Conservation (phyloP, 2,888 invertebrate genomes). For the Augiades crinisus region DNA sequence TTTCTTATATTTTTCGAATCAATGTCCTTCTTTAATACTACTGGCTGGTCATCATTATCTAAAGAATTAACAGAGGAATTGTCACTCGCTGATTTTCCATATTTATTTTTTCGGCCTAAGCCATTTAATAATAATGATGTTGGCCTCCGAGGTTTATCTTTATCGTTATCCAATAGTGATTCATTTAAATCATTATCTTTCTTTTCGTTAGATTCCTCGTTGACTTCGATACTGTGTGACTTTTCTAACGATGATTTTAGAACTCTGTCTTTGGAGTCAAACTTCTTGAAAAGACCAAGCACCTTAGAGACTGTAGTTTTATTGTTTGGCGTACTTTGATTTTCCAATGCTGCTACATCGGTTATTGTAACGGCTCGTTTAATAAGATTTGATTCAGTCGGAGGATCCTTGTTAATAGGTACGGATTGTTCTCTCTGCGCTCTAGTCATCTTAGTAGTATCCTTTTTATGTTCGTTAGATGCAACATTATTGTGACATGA, state of each 20-base stretch:
- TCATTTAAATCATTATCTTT: conserved; percentile 44
- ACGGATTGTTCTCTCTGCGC: conserved; percentile 85
- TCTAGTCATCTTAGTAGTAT: conserved; percentile 73
- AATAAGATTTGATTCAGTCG: conserved; percentile 84
- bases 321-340: conserved; percentile 63
- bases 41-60: conserved; percentile 49
- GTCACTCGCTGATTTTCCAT: conserved; percentile 71
- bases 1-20: conserved; percentile 61
- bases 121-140: conserved; percentile 78
- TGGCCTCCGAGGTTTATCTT: conserved; percentile 77
- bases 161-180: conserved; percentile 44
- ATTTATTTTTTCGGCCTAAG: conserved; percentile 75
- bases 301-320: conserved; percentile 88
- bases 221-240: conserved; percentile 44
- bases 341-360: conserved; percentile 80
- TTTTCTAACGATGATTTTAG: conserved; percentile 53
- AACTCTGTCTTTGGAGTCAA: conserved; percentile 81
- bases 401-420: conserved; percentile 75
- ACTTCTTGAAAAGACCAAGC: conserved; percentile 88
- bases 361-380: conserved; percentile 88
- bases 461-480: conserved; percentile 49
- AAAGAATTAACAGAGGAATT: conserved; percentile 46
- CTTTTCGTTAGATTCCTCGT: conserved; percentile 35
- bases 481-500: conserved; percentile 46
- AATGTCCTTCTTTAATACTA: conserved; percentile 53